Base-by-base conservation (phyloP, 2,888 invertebrate species). In the Erebia aethiops region DNA sequence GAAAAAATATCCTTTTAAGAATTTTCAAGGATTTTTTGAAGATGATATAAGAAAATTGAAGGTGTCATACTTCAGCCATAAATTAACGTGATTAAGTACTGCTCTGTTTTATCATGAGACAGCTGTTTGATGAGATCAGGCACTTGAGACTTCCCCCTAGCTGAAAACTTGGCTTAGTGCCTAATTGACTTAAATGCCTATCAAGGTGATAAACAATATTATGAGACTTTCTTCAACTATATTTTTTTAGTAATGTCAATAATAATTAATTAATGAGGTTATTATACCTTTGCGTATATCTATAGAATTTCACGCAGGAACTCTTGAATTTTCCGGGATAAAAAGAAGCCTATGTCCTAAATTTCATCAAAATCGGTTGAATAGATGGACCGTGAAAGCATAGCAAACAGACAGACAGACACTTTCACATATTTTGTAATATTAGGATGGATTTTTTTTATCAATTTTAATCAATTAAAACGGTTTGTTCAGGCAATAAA, bases 91-190 rank as follows among this genome's bases (percentile, higher is more conserved):
- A 70, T 66, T 66, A 56, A 70, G 52, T 46, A 35, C 60, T 16
- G 52, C 61, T 66, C 52, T 54, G 54, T 60, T 62, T 70, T 49
- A 43, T 67, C 46, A 70, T 67, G 70, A 70, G 61, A 56, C 67
- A 67, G 61, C 35, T 62, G 4, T 56, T 70, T 62, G 26, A 41
- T 52, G 52, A 67, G 61, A 66, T 62, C 57, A 64, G 35, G 56
- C 43, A 60, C 43, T 51, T 65, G 35, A 65, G 21, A 21, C 10
- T 65, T 41, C 43, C 52, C 52, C 16, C 35, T 11, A 51, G 51
- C 8, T 52, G 10, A 56, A 68, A 62, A 46, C 52, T 18, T 62
- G 51, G 18, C 60, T 67, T 61, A 35, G 35, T 35, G 35, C 35
- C 35, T 35, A 35, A 35, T 35, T 35, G 35, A 35, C 35, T 35